Base-by-base conservation (phyloP, 2,888 invertebrate genomes). In the Aporophyla lueneburgensis region DNA sequence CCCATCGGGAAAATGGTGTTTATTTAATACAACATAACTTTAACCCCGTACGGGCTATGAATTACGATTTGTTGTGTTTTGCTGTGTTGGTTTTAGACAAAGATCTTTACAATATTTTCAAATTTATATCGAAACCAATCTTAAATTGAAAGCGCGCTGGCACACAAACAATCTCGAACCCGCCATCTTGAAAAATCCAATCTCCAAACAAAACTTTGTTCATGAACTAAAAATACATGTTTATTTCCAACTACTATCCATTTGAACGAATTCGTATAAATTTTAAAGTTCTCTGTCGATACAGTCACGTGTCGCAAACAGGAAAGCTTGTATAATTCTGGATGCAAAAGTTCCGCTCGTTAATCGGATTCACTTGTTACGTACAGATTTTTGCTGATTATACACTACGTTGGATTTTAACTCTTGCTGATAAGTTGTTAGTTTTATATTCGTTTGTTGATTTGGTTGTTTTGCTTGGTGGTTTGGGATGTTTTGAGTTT, bases 361-460 rank as follows among this genome's bases (percentile, higher is more conserved):
- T 89, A 90, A 88, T 86, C 71, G 80, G 80, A 84, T 87, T 85
- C 78, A 82, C 80, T 89, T 85, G 87, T 89, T 86, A 87, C 85
- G 81, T 78, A 59, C 72, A 80, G 72, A 77, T 85, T 87, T 87
- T 80, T 78, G 46, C 61, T 76, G 81, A 84, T 81, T 74, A 78
- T 71, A 63, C 54, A 70, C 69, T 82, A 62, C 63, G 59, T 51
- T 63, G 73, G 54, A 67, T 73, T 83, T 66, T 27, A 74, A 80
- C 71, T 74, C 63, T 74, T 73, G 68, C 21, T 68, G 54, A 73
- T 65, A 66, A 53, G 24, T 73, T 59, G 40, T 5, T 24, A 24
- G 61, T 61, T 69, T 69, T 73, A 33, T 43, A 58, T 70, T 67
- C 14, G 24, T 10, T 67, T 68, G 43, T 62, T 58, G 56, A 56